These are phyloP conservation scores for Ginglymostoma cirratum DNA, from an alignment of 2,113 vertebrate species.

Conservation along the genomic window DNA sequence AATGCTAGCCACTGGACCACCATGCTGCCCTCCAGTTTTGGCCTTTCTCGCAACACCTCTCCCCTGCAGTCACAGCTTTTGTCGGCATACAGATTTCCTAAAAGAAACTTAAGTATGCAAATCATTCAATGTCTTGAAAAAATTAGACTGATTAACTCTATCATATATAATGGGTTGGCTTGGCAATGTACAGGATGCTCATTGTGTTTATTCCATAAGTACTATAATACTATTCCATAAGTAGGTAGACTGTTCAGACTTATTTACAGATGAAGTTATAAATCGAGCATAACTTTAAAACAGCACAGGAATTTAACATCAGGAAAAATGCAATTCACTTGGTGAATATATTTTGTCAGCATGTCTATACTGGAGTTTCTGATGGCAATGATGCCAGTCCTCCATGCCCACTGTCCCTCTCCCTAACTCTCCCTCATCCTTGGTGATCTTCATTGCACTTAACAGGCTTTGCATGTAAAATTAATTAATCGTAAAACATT, in stretches of 20 bases:
- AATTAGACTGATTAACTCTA: neutral
- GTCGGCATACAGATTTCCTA: neutral
- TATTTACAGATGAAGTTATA: slow-evolving; percentile 13
- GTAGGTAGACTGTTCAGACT: neutral
- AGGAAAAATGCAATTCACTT: neutral
- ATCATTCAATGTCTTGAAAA: neutral
- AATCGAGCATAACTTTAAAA: neutral
- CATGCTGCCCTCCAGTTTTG: too few species aligned
- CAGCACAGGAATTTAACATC: neutral
- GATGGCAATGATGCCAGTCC: neutral
- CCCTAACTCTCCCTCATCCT: too few species aligned
- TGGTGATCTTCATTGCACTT: too few species aligned
- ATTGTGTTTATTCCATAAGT: neutral
- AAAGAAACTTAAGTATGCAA: neutral
- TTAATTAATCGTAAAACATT: too few species aligned
- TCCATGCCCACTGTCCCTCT: too few species aligned
- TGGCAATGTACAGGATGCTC: neutral
- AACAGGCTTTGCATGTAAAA: too few species aligned
- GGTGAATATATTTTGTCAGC: neutral
- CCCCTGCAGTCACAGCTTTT: neutral
- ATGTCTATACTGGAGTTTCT: neutral
- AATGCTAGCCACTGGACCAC: too few species aligned
- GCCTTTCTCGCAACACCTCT: neutral
- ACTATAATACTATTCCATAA: neutral
- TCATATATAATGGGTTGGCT: neutral